These are phyloP conservation scores for Cataglyphis livida DNA, from an alignment of 2,888 invertebrate genomes.

Conservation along the genomic window DNA sequence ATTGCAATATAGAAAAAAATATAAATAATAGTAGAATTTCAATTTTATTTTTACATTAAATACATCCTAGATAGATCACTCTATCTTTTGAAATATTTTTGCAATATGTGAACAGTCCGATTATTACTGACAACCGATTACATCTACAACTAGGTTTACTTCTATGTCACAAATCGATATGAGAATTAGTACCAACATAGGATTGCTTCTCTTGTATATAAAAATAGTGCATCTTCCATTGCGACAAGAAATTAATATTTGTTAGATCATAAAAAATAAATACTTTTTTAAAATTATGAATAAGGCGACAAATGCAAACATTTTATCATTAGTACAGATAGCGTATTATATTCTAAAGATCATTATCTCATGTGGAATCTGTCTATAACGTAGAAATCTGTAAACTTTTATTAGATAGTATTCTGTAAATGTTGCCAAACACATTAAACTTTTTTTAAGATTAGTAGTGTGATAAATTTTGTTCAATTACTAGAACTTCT, in stretches of 20 bases:
- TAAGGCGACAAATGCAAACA: not conserved
- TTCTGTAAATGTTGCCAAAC: not conserved
- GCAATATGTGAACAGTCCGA: not conserved
- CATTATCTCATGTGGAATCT: not conserved
- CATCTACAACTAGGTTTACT: not conserved
- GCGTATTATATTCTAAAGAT: not conserved
- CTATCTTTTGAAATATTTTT: not conserved
- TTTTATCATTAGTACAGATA: not conserved
- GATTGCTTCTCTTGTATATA: not conserved
- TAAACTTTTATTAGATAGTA: not conserved
- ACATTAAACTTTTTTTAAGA: not conserved
- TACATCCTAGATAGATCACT: not conserved
- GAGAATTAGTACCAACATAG: not conserved
- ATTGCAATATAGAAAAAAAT: not conserved
- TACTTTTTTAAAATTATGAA: not conserved
- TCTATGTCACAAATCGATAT: slow-evolving; percentile 25
- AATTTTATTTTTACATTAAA: not conserved
- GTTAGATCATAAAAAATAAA: not conserved
- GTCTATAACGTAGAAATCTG: slow-evolving; percentile 34
- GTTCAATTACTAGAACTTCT: not conserved
- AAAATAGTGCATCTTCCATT: not conserved
- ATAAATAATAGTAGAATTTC: not conserved
- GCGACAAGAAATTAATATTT: not conserved
- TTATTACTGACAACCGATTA: slow-evolving; percentile 20
- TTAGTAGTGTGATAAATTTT: not conserved